Percentiles rank a stretch among this genome's conserved stretches.
phyloP scores from a whole-genome alignment of 2,888 invertebrate species.

The Drosophila suboccidentalis region DNA sequence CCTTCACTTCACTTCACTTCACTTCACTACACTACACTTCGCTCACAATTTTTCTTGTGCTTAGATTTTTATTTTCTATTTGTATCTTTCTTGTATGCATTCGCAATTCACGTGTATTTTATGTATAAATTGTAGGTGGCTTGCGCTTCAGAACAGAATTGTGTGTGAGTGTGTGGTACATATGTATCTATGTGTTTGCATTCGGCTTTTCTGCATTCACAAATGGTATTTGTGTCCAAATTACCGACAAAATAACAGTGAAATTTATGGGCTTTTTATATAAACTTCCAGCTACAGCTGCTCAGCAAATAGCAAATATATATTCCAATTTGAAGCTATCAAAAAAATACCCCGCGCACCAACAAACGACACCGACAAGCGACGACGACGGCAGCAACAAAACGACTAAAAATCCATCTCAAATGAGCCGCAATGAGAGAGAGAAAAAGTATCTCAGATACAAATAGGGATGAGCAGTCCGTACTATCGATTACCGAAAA shows the following conservation, averaged over 20 bases:
- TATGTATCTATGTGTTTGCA: slow-evolving; percentile 38
- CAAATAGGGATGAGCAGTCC: slow-evolving; percentile 39
- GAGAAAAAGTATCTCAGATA: slow-evolving; percentile 48
- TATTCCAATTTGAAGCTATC: slow-evolving; percentile 60
- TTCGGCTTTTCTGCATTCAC: slow-evolving; percentile 52
- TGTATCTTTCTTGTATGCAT: slow-evolving; percentile 76
- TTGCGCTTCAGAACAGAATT: slow-evolving; percentile 35
- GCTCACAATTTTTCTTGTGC: slow-evolving; percentile 68
- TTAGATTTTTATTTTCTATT: slow-evolving; percentile 74
- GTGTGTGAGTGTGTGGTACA: slow-evolving; percentile 32
- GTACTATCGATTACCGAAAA: slow-evolving; percentile 22
- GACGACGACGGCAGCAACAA: slow-evolving; percentile 73
- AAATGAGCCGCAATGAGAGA: slow-evolving; percentile 56
- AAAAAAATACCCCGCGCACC: slow-evolving; percentile 69
- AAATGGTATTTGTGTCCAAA: slow-evolving; percentile 41
- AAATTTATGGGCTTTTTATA: slow-evolving; percentile 44
- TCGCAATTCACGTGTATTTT: slow-evolving; percentile 73
- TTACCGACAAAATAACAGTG: slow-evolving; percentile 62
- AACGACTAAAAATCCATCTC: slow-evolving; percentile 61
- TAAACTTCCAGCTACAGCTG: slow-evolving; percentile 42
- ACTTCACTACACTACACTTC: slow-evolving; percentile 22
- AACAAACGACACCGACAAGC: slow-evolving; percentile 62
- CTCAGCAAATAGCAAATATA: slow-evolving; percentile 37
- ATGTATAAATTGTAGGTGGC: slow-evolving; percentile 51
- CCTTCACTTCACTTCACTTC: slow-evolving; percentile 61